Evolutionary conservation across 2,888 invertebrate genomes (phyloP).

Genomic region (Melinaea menophilus): DNA sequence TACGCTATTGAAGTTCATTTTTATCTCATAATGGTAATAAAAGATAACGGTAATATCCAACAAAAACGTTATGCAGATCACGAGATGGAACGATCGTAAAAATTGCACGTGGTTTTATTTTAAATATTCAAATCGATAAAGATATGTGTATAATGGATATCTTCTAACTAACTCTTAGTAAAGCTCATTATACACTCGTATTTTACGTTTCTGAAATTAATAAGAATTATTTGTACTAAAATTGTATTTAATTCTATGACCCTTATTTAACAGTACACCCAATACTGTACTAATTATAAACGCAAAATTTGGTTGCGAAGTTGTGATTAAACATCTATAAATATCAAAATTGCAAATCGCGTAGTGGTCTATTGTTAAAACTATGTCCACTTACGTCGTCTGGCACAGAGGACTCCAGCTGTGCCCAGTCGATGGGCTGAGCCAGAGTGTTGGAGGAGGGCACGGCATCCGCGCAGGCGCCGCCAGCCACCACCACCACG

Average conservation of each 20-base stretch:
- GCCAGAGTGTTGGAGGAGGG: constrained; percentile 51
- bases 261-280: too few relatives aligned
- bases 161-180: too few relatives aligned
- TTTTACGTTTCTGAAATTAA: too few relatives aligned
- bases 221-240: too few relatives aligned
- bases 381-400: constrained; percentile 56
- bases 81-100: constrained; percentile 31
- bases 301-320: too few relatives aligned
- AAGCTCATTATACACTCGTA: too few relatives aligned
- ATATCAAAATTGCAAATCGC: too few relatives aligned
- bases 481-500: constrained; percentile 56
- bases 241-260: too few relatives aligned
- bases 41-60: constrained; percentile 9
- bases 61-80: constrained; percentile 30
- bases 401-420: constrained; percentile 57
- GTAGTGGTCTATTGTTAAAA: too few relatives aligned
- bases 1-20: not conserved
- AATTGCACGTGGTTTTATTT: constrained; percentile 33
- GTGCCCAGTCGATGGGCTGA: constrained; percentile 57
- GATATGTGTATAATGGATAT: not conserved
- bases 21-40: not conserved
- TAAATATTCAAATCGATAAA: constrained; percentile 17
- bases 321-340: too few relatives aligned
- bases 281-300: too few relatives aligned
- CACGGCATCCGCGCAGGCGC: constrained; percentile 54